These are phyloP conservation scores for Rhadinocentrus ornatus DNA, from an alignment of 2,797 vertebrate genomes.

Conservation along the genomic window DNA sequence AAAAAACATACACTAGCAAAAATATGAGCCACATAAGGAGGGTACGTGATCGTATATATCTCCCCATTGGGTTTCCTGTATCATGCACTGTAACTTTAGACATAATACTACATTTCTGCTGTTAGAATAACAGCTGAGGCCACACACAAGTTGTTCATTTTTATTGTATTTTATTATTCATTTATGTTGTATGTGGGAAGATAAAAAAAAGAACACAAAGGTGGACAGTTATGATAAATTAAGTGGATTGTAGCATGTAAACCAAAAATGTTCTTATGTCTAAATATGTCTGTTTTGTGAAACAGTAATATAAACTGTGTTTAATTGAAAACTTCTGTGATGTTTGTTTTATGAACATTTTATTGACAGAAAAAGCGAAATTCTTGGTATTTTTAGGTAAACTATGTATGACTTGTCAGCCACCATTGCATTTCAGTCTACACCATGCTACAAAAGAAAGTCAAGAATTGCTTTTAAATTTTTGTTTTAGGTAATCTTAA, in stretches of 20 bases:
- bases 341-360: conserved; percentile 4
- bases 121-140: neutral
- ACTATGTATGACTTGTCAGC: conserved; percentile 1
- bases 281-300: neutral
- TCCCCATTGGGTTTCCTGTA: neutral
- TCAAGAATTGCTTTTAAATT: neutral
- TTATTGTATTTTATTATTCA: conserved; percentile 3
- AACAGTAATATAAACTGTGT: neutral
- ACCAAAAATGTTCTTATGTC: conserved; percentile 4
- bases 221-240: neutral
- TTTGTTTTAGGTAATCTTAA: conserved; percentile 1
- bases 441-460: neutral
- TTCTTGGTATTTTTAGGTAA: neutral
- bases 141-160: conserved; percentile 7
- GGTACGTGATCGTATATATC: neutral
- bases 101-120: conserved; percentile 1
- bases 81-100: neutral
- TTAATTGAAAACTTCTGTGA: conserved; percentile 12
- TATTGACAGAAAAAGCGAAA: neutral
- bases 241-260: conserved; percentile 10
- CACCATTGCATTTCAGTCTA: conserved; percentile 13
- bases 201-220: conserved; percentile 15
- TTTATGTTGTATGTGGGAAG: conserved; percentile 6
- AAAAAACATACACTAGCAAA: neutral
- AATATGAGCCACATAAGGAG: conserved; percentile 9